Conservation (phyloP, 2,113 vertebrate genomes). For the Mystacornis crossleyi region DNA sequence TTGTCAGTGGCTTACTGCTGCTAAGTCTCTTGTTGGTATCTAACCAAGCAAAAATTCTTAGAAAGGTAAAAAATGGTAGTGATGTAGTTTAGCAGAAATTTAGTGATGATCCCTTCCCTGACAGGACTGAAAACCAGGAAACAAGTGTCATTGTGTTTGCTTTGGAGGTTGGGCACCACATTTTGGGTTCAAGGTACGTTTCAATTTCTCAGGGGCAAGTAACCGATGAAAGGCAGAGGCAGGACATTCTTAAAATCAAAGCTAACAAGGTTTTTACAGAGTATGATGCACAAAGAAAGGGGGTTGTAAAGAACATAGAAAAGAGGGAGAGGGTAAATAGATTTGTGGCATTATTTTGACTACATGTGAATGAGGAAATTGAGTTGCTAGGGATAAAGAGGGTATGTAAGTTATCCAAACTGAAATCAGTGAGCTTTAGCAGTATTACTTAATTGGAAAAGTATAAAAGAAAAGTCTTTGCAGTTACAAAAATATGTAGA, state of each 20-base stretch:
- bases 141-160: neutral
- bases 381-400: neutral
- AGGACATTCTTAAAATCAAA: neutral
- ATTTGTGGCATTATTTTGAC: neutral
- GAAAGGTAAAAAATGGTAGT: neutral
- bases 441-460: neutral
- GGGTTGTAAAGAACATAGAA: neutral
- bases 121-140: neutral
- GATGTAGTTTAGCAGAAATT: neutral
- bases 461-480: neutral
- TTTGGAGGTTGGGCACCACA: neutral
- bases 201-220: neutral
- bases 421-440: neutral
- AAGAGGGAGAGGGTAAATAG: neutral
- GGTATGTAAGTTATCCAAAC: neutral
- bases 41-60: neutral
- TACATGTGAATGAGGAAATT: neutral
- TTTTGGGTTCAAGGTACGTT: neutral
- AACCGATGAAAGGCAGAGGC: neutral
- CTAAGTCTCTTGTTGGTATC: neutral
- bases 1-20: neutral
- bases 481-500: neutral
- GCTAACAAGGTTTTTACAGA: neutral
- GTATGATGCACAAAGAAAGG: neutral
- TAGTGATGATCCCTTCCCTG: neutral